Conservation (phyloP, 2,113 vertebrate species). For the Lucifuga dentata region DNA sequence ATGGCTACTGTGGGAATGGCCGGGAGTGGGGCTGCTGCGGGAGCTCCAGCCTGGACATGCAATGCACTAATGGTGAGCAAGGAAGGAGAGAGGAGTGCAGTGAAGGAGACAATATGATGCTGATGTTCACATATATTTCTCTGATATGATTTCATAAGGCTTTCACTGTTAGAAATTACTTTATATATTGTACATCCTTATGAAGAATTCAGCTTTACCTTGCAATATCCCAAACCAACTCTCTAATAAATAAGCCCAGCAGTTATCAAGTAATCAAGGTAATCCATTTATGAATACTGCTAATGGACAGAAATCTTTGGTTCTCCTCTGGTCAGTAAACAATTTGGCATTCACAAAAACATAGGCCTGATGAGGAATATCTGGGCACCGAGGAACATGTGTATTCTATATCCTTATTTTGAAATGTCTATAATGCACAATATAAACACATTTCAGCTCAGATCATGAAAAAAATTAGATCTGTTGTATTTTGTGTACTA, state of each 20-base stretch:
- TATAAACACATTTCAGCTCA: background rate
- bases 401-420: background rate
- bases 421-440: background rate
- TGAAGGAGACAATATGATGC: background rate
- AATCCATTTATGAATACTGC: conserved; percentile 22
- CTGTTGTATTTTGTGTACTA: background rate
- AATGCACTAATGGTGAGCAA: conserved; percentile 86
- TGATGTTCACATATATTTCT: background rate
- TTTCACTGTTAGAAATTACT: background rate
- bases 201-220: background rate
- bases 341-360: background rate
- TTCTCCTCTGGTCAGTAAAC: conserved; percentile 10
- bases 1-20: conserved; percentile 79
- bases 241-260: conserved; percentile 8
- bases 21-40: conserved; percentile 82
- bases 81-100: background rate
- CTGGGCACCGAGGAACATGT: background rate
- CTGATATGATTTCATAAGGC: background rate
- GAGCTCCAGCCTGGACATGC: conserved; percentile 78
- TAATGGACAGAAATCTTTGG: background rate
- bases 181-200: background rate
- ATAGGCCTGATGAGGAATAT: conserved; percentile 13
- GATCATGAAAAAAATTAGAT: background rate
- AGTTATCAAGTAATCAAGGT: conserved; percentile 10
- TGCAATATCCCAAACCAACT: background rate